These are phyloP conservation scores for Oreochromis mossambicus DNA, from an alignment of 2,797 vertebrate species.

Conservation along the genomic window DNA sequence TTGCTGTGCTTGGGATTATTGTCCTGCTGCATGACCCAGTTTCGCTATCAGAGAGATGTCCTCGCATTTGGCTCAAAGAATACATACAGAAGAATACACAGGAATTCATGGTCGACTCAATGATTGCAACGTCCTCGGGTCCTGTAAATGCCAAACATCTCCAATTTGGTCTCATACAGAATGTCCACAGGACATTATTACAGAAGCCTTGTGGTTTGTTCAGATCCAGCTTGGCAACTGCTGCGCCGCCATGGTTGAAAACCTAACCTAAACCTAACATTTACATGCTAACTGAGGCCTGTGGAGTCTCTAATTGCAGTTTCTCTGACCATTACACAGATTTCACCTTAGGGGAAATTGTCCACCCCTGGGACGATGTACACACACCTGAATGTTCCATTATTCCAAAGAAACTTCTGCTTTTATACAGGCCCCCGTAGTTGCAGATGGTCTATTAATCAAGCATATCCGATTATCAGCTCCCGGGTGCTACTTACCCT, in stretches of 20 bases:
- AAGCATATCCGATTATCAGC: neutral
- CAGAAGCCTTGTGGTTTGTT: neutral
- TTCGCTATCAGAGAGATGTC: neutral
- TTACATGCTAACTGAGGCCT: neutral
- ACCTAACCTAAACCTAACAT: neutral
- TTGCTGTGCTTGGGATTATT: neutral
- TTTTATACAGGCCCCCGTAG: neutral
- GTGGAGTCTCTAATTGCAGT: neutral
- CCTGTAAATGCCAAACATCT: neutral
- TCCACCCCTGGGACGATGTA: neutral
- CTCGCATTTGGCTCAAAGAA: neutral
- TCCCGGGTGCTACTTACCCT: neutral
- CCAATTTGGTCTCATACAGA: neutral
- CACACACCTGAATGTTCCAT: neutral
- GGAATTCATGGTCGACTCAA: neutral
- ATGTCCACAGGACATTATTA: neutral
- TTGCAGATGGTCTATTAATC: neutral
- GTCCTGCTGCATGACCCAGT: neutral
- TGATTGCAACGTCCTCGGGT: neutral
- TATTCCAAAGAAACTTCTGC: accelerated
- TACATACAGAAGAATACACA: neutral
- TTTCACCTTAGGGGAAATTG: neutral
- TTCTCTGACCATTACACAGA: neutral
- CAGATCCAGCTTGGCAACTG: neutral
- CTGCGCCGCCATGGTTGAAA: neutral